These are phyloP conservation scores for Chironomus striatipennis DNA, from an alignment of 1,140 invertebrate genomes.

Conservation along the genomic window DNA sequence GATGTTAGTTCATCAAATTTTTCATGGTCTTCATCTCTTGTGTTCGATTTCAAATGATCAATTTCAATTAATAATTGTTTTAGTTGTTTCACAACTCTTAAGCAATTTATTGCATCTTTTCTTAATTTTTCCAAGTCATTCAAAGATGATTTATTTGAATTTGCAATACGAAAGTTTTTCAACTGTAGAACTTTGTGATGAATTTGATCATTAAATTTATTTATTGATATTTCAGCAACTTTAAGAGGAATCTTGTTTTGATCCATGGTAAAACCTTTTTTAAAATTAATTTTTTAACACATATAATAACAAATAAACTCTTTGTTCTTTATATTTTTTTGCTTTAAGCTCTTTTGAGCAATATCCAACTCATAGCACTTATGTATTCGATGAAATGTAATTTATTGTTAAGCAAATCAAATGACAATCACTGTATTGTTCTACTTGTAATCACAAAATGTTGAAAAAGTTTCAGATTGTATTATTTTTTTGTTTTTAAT, in stretches of 20 bases:
- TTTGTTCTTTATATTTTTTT: no score
- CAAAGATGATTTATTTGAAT: not conserved
- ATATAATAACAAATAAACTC: no score
- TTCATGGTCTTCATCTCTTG: constrained; percentile 10
- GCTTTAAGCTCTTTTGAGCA: no score
- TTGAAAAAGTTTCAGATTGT: no score
- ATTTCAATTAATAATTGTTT: constrained; percentile 5
- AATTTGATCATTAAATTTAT: constrained; percentile 18
- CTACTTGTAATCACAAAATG: no score
- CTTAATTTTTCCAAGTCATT: not conserved
- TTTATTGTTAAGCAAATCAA: no score
- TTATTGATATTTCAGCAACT: constrained; percentile 15
- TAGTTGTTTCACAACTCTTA: not conserved
- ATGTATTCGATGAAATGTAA: no score
- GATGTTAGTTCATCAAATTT: constrained; percentile 11
- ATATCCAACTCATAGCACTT: no score
- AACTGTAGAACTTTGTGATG: constrained; percentile 4
- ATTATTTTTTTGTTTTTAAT: no score
- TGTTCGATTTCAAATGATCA: not conserved
- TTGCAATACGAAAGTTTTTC: not conserved
- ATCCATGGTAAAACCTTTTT: not conserved
- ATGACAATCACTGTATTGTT: no score
- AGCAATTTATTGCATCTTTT: constrained; percentile 2
- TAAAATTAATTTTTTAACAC: not conserved
- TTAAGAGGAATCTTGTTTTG: constrained; percentile 1